phyloP scores from a whole-genome alignment of 2,797 vertebrate species.

The Potorous gilbertii region DNA sequence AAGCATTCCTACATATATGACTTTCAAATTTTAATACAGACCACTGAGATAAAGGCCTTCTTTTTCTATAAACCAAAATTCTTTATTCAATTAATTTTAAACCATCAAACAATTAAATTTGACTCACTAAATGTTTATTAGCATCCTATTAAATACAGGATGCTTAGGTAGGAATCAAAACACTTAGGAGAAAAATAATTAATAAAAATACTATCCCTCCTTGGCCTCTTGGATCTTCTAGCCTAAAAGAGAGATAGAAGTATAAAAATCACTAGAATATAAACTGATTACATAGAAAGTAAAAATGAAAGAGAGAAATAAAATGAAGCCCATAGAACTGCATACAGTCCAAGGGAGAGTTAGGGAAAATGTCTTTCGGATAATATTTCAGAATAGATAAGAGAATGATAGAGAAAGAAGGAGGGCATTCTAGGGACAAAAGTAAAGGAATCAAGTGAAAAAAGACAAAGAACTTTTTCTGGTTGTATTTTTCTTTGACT shows the following conservation, averaged over 20 bases:
- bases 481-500: neutral
- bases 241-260: neutral
- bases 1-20: neutral
- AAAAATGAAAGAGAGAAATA: neutral
- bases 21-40: neutral
- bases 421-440: neutral
- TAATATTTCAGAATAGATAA: neutral
- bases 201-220: neutral
- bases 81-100: neutral
- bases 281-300: neutral
- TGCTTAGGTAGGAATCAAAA: neutral
- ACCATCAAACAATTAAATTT: neutral
- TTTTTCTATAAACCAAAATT: neutral
- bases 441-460: neutral
- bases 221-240: neutral
- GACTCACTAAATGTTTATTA: neutral
- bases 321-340: neutral
- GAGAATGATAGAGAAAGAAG: neutral
- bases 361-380: neutral
- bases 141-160: neutral
- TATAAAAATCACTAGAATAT: neutral
- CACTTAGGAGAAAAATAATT: neutral
- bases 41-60: neutral
- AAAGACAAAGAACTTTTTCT: neutral
- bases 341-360: neutral